phyloP scores from a whole-genome alignment of 2,888 invertebrate species.

The Ephialtes manifestator region DNA sequence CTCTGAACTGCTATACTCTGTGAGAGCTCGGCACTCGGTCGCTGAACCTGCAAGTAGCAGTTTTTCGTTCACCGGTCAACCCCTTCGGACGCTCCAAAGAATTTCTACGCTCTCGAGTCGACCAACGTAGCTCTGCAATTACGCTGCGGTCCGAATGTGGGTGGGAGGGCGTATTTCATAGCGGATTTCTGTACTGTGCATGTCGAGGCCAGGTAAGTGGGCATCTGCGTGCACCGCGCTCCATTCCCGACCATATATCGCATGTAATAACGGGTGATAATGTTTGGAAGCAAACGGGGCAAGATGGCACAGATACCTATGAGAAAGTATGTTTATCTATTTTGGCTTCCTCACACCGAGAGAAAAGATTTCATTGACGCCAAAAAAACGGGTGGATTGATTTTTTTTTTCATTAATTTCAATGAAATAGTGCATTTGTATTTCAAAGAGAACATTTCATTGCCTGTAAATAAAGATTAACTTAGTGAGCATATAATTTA shows the following conservation, averaged over 20 bases:
- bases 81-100: slow-evolving; percentile 27
- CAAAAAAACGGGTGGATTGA: no score
- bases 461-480: no score
- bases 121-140: slow-evolving; percentile 33
- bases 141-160: slow-evolving; percentile 19
- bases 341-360: no score
- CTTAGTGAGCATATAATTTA: no score
- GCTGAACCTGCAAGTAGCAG: slow-evolving; percentile 24
- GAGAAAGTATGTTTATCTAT: no score
- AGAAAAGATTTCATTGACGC: no score
- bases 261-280: slow-evolving; percentile 32
- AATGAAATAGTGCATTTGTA: no score
- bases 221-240: slow-evolving; percentile 21
- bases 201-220: slow-evolving; percentile 36
- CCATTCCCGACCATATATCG: slow-evolving; percentile 6
- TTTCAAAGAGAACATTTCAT: no score
- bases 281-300: not conserved
- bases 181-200: slow-evolving; percentile 10
- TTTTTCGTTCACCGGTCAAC: slow-evolving; percentile 30
- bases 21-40: slow-evolving; percentile 30
- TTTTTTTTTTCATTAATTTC: no score
- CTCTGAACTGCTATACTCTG: not conserved
- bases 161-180: slow-evolving; percentile 25
- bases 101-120: slow-evolving; percentile 29
- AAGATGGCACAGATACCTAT: not conserved